Conservation (phyloP, 2,797 vertebrate genomes). For the Gymnothorax javanicus region DNA sequence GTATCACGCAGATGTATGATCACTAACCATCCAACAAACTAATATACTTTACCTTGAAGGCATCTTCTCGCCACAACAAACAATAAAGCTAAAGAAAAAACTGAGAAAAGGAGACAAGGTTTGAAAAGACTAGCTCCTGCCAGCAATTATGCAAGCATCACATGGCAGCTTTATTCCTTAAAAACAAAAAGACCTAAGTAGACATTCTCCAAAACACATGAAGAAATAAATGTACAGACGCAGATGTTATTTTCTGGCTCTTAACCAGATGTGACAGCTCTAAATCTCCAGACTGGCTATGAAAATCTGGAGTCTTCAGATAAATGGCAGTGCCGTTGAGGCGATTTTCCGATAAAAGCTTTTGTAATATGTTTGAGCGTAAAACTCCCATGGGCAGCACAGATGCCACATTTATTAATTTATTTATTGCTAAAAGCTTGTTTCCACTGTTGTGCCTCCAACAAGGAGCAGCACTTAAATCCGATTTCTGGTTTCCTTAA, state of each 20-base stretch:
- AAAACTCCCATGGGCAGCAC: constrained; percentile 22
- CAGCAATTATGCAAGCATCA: neutral
- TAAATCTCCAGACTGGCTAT: constrained; percentile 37
- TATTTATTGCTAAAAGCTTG: neutral
- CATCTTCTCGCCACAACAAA: neutral
- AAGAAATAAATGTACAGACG: constrained; percentile 40
- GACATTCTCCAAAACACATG: constrained; percentile 15
- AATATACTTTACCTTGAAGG: neutral
- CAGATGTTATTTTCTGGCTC: constrained; percentile 31
- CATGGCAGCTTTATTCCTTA: neutral
- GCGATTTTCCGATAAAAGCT: constrained; percentile 42
- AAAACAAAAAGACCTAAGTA: neutral
- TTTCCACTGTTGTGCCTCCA: neutral
- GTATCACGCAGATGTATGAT: neutral
- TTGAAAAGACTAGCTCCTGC: neutral
- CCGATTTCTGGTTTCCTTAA: constrained; percentile 6
- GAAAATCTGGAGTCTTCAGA: neutral
- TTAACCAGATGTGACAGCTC: constrained; percentile 43
- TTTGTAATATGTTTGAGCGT: constrained; percentile 37
- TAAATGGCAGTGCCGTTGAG: constrained; percentile 39
- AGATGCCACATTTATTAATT: neutral
- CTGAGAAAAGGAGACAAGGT: neutral
- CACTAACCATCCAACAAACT: neutral
- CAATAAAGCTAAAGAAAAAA: neutral
- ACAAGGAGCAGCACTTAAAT: neutral